These are phyloP conservation scores for Calliopum simillimum DNA, from an alignment of 2,888 invertebrate genomes.

Conservation along the genomic window DNA sequence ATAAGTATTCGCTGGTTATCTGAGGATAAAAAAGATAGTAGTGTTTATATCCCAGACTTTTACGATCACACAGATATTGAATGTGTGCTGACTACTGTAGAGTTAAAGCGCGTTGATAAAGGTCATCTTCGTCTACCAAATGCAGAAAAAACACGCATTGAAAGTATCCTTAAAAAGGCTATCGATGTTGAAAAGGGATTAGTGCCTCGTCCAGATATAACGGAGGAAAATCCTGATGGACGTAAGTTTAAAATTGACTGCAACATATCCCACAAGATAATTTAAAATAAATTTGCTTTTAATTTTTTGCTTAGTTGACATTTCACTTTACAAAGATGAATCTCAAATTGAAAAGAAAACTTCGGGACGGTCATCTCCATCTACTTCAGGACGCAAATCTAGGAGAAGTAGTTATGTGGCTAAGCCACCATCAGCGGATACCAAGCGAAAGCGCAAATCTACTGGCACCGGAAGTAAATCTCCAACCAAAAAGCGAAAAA, in stretches of 20 bases:
- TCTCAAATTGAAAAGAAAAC: slow-evolving; percentile 75
- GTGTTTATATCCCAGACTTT: slow-evolving; percentile 88
- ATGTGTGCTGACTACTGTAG: slow-evolving; percentile 88
- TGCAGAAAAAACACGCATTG: slow-evolving; percentile 81
- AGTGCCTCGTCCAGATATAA: slow-evolving; percentile 73
- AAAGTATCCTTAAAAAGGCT: slow-evolving; percentile 86
- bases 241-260: slow-evolving; percentile 70
- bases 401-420: slow-evolving; percentile 42
- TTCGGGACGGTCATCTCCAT: slow-evolving; percentile 38
- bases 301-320: slow-evolving; percentile 75
- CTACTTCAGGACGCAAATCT: slow-evolving; percentile 40
- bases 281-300: slow-evolving; percentile 21
- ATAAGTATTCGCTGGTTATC: slow-evolving; percentile 93
- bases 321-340: slow-evolving; percentile 86
- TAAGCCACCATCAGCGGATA: slow-evolving; percentile 32
- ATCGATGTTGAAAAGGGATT: slow-evolving; percentile 83
- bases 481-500: slow-evolving; percentile 47
- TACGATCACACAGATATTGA: slow-evolving; percentile 92
- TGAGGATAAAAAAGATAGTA: slow-evolving; percentile 69
- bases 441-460: slow-evolving; percentile 41
- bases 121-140: slow-evolving; percentile 78
- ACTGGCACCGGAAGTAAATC: slow-evolving; percentile 38
- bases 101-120: slow-evolving; percentile 78
- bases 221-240: slow-evolving; percentile 88
- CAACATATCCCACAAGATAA: not conserved